Evolutionary conservation across 1,140 invertebrate genomes (phyloP).

Genomic region (Brachionus plicatilis): DNA sequence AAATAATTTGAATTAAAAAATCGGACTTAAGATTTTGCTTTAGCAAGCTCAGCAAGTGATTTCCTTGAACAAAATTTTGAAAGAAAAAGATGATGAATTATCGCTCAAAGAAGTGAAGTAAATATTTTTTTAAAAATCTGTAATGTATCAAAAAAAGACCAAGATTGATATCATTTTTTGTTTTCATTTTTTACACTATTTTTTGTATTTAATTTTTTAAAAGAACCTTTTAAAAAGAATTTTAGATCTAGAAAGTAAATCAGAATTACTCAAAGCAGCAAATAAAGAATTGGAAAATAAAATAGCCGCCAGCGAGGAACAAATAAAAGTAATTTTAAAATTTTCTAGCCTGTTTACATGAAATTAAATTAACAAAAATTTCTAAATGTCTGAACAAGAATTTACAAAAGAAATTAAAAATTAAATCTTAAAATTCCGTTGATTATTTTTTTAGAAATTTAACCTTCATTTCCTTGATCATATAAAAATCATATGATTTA

Average conservation of each 20-base stretch:
- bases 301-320: background rate
- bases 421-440: no score
- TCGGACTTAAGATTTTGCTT: background rate
- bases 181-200: background rate
- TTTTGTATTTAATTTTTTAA: background rate
- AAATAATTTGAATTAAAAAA: background rate
- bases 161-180: no score
- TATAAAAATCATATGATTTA: no score
- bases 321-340: background rate
- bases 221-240: slow-evolving; percentile 59
- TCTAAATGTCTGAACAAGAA: no score
- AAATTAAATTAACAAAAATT: background rate
- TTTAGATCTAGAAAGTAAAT: slow-evolving; percentile 67
- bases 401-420: no score
- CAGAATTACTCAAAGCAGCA: slow-evolving; percentile 51
- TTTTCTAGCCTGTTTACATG: background rate
- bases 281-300: slow-evolving; percentile 48
- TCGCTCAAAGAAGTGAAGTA: slow-evolving; percentile 69
- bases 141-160: no score
- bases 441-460: no score
- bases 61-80: slow-evolving; percentile 75
- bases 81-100: slow-evolving; percentile 75
- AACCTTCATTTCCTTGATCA: no score
- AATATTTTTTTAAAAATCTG: slow-evolving; percentile 43
- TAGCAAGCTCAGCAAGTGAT: slow-evolving; percentile 82